Evolutionary conservation across 1,140 invertebrate genomes (phyloP).

Genomic region (Drosophila rhopaloa): DNA sequence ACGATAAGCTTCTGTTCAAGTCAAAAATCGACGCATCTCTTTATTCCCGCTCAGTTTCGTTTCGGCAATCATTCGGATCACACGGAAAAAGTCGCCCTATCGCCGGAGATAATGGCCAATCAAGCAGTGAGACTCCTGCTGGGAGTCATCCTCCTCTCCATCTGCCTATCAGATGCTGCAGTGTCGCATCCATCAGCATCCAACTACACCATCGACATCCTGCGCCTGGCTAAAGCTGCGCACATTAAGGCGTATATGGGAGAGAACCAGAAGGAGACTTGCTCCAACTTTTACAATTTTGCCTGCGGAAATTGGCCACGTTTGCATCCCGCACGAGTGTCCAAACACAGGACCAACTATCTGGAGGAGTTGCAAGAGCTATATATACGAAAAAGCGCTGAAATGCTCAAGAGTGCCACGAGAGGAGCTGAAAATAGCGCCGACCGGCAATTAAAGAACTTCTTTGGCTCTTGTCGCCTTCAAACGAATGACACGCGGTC

Average conservation of each 20-base stretch:
- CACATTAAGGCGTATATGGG: slow-evolving; percentile 93
- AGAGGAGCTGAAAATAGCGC: slow-evolving; percentile 53
- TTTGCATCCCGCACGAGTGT: slow-evolving; percentile 56
- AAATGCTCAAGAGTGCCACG: slow-evolving; percentile 63
- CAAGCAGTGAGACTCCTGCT: slow-evolving; percentile 26
- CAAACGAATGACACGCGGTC: slow-evolving; percentile 48
- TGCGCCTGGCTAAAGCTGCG: slow-evolving; percentile 83
- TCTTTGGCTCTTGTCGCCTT: slow-evolving; percentile 93
- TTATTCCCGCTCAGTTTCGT: slow-evolving; percentile 68
- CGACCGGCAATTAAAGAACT: slow-evolving; percentile 89
- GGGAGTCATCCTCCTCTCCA: slow-evolving; percentile 19
- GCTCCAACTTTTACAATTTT: slow-evolving; percentile 93
- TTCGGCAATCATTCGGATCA: slow-evolving; percentile 53
- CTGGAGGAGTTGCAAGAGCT: slow-evolving; percentile 88
- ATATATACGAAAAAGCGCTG: slow-evolving; percentile 69
- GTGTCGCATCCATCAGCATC: slow-evolving; percentile 40
- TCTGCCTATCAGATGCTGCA: not conserved
- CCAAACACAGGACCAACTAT: slow-evolving; percentile 89
- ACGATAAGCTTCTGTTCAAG: slow-evolving; percentile 65
- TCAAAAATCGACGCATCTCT: slow-evolving; percentile 77
- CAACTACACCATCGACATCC: slow-evolving; percentile 72
- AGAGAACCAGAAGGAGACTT: slow-evolving; percentile 88
- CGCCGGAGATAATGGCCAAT: not conserved
- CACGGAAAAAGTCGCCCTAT: slow-evolving; percentile 10
- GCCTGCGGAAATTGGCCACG: slow-evolving; percentile 87